Evolutionary conservation across 1,140 invertebrate genomes (phyloP), one percentile per base, ranked within the genome.

Genomic region (Antheraea pernyi): DNA sequence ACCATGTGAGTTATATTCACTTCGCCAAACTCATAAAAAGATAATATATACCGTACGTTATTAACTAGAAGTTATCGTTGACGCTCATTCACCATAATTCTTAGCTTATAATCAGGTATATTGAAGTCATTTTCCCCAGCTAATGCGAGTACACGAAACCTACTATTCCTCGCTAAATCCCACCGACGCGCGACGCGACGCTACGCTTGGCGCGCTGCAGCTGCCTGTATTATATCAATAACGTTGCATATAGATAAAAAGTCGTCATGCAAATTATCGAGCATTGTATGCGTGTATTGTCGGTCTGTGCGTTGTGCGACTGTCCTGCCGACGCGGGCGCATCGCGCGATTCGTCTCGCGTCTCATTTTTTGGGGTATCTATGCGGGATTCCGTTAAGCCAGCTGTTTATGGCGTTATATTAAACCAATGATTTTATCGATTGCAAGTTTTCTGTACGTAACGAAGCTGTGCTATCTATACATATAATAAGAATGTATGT

Each of bases 231-330:
- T 76, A 74, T 71, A 79, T 75, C 78, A 79, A 85, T 83, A 86
- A 86, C 83, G 69, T 67, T 68, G 74, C 11, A 53, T 84, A 80
- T 83, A 82, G 79, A 86, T 85, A 89, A 89, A 91, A 89, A 91
- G 77, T 72, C 86, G 89, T 91, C 89, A 91, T 91, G 89, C 89
- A 90, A 91, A 91, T 91, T 90, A 91, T 88, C 74, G 74, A 82
- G 74, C 82, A 84, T 90, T 91, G 87, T 90, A 78, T 75, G 78
- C 71, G 73, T 67, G 79, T 82, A 86, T 90, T 86, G 85, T 84
- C 68, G 70, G 76, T 70, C 72, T 77, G 70, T 74, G 72, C 63
- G 69, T 69, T 82, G 83, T 80, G 84, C 82, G 78, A 83, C 76
- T 86, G 86, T 86, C 81, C 84, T 82, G 81, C 81, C 78, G 79